Conservation (phyloP, 2,888 invertebrate species). For the Mythimna vitellina region DNA sequence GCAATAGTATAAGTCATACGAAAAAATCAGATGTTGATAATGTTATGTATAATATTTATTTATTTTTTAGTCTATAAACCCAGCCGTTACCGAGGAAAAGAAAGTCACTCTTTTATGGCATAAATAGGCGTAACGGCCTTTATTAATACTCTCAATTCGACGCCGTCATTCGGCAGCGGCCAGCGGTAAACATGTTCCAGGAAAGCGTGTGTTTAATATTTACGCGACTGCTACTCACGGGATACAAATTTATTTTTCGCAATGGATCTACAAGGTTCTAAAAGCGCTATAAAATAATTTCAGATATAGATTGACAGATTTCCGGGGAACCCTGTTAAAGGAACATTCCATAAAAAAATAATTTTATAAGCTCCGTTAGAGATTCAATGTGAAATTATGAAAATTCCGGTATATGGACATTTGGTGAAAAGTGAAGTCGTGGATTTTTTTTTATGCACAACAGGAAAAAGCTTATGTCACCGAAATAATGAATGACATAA, state of each 20-base stretch:
- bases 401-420: neutral
- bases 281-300: neutral
- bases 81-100: no score
- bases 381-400: neutral
- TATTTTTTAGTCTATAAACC: no score
- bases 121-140: no score
- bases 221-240: constrained; percentile 16
- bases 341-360: neutral
- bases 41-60: no score
- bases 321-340: neutral
- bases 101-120: no score
- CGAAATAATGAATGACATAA: no score
- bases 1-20: no score
- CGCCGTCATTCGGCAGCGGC: constrained; percentile 2
- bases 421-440: neutral
- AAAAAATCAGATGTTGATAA: no score
- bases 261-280: constrained; percentile 11
- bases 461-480: neutral
- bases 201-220: neutral
- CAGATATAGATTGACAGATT: neutral
- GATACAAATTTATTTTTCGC: constrained; percentile 5
- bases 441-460: neutral
- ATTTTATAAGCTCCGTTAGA: neutral
- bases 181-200: neutral
- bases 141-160: constrained; percentile 11